Evolutionary conservation across 2,113 vertebrate species (phyloP).

Genomic region (Psilopsiagon aymara): DNA sequence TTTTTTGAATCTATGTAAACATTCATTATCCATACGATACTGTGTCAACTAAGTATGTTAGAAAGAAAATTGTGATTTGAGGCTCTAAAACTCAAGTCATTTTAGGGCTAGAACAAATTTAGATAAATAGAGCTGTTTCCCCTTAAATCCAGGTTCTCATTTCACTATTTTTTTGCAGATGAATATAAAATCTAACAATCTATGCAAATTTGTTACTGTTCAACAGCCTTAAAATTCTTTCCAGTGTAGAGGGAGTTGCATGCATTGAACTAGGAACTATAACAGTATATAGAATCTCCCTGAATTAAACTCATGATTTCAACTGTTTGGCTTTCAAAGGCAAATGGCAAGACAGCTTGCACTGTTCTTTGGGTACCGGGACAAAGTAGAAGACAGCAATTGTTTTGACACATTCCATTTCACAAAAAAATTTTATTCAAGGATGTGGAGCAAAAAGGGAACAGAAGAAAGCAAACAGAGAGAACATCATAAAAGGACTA

Average conservation of each 20-base stretch:
- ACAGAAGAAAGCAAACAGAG: neutral
- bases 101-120: neutral
- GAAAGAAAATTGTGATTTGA: neutral
- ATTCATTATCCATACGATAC: neutral
- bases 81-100: neutral
- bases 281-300: neutral
- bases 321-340: neutral
- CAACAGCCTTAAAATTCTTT: neutral
- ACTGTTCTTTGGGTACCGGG: neutral
- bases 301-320: neutral
- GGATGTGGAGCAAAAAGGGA: neutral
- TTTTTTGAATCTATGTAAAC: neutral
- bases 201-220: neutral
- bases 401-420: neutral
- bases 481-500: neutral
- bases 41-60: neutral
- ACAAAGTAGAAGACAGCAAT: neutral
- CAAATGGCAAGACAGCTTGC: neutral
- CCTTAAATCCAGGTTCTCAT: neutral
- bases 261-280: neutral
- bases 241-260: neutral
- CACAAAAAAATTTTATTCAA: neutral
- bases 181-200: neutral
- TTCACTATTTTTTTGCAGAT: neutral
- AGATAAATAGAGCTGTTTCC: neutral